Base-by-base conservation (phyloP, 2,888 invertebrate species). In the Physocephala rufipes region DNA sequence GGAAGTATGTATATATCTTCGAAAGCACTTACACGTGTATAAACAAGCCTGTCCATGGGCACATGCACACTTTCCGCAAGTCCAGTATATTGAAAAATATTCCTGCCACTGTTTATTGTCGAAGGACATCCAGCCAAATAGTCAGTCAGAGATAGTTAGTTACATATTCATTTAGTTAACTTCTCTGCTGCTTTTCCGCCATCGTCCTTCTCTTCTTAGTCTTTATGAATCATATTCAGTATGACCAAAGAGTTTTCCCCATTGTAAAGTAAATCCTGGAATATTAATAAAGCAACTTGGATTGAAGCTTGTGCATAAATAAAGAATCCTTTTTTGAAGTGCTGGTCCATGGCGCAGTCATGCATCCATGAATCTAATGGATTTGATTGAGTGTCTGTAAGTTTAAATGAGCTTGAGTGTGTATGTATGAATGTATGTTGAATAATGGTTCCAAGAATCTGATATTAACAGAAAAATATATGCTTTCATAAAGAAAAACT, bases 221-320 rank as follows among this genome's bases (percentile, higher is more conserved):
- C 49, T n/a, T 49, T 49, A 13, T 36, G 3, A 36, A 43, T 19
- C 15, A 19, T 30, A 21, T 21, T 16, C 36, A 36, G 21, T n/a
- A n/a, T 21, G 36, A 16, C 36, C 43, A 21, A 45, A 21, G 2
- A 2, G 21, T 53, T 13, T 19, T n/a, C 13, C 15, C 16, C 24
- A 1, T 28, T 63, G 47, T 45, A 26, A 47, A 63, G 63, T 47
- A 47, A 63, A 47, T 63, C 63, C 63, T 43, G 5, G 47, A 63
- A 47, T 63, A 26, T 63, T 16, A 24, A 63, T 47, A 63, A 58
- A 58, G 58, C 28, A 58, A 28, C 58, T 58, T 28, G 28, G 58
- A 58, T 28, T 58, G 24, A 15, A 28, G 58, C 58, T 58, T 58
- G 36, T 36, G 28, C 58, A 58, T 58, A 58, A 58, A 58, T 58